Percentiles rank a stretch among this genome's conserved stretches.
Conservation (phyloP, 2,113 vertebrate species). For the Mormoops blainvillei region DNA sequence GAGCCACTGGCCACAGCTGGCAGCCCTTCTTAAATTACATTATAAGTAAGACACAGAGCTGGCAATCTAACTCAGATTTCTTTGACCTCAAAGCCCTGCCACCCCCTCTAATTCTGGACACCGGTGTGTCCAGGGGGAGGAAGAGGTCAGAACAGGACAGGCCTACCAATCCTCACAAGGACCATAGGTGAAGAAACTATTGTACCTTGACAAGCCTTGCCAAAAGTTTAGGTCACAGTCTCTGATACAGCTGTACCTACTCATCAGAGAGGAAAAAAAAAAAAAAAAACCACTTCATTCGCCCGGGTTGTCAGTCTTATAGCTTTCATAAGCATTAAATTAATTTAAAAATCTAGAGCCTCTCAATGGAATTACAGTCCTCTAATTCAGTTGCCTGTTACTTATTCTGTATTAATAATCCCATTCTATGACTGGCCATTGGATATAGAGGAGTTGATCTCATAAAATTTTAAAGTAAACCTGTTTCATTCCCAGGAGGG, state of each 20-base stretch:
- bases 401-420: slow-evolving; percentile 84
- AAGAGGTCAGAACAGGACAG: background rate
- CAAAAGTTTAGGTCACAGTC: background rate
- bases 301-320: slow-evolving; percentile 54
- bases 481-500: slow-evolving; percentile 77
- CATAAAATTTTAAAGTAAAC: slow-evolving; percentile 81
- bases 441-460: slow-evolving; percentile 73
- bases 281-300: slow-evolving; percentile 13
- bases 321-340: slow-evolving; percentile 74
- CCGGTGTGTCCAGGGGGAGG: background rate
- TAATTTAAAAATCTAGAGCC: slow-evolving; percentile 61
- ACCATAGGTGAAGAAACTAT: background rate
- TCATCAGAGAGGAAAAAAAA: background rate
- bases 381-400: slow-evolving; percentile 71
- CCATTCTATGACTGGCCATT: slow-evolving; percentile 61
- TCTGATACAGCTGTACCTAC: background rate
- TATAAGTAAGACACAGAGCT: background rate
- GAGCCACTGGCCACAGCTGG: background rate
- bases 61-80: background rate
- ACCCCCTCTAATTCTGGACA: background rate
- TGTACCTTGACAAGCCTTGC: background rate
- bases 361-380: slow-evolving; percentile 69
- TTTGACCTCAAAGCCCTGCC: background rate
- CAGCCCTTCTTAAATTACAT: background rate
- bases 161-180: background rate